Base-by-base conservation (phyloP, 2,888 invertebrate genomes). In the Zaprionus lineosus region DNA sequence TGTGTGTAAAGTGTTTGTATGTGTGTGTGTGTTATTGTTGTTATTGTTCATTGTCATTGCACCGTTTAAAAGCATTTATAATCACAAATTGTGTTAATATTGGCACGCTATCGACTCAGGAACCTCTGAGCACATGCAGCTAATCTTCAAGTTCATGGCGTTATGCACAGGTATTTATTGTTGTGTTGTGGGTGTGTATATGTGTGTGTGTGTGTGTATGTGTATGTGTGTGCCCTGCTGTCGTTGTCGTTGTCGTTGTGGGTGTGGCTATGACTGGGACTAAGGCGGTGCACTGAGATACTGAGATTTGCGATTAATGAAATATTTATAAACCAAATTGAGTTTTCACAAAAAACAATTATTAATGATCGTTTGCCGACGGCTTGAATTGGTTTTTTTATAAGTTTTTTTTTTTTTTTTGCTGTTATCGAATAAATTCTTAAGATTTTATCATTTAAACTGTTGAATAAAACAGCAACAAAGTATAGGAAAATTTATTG, bases 21-120 rank as follows among this genome's bases (percentile, higher is more conserved):
- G 53, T 37, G 39, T 56, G 36, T 53, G 53, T 52, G 52, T 51
- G 37, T 37, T 55, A 33, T 41, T 52, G 43, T 62, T 81, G 63
- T 76, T 82, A 50, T 74, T 81, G 79, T 73, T 74, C 82, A 81
- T 81, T 81, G 84, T 84, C 84, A 84, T 75, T 84, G 84, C 65
- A 74, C 70, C 73, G 83, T 75, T 82, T 81, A 84, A 71, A 71
- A 68, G 76, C 79, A 82, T 84, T 84, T 79, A 84, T 83, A 82
- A 76, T 75, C 79, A 76, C 76, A 82, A 82, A 79, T 84, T 82
- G 85, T 85, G 79, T 82, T 84, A 84, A 79, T 84, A 84, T 84
- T 84, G 77, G 77, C 84, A 79, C 77, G 81, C 77, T 76, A 78
- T 84, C 84, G 77, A 44, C 37, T 36, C 70, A 41, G 47, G 8